Base-by-base conservation (phyloP, 2,888 invertebrate genomes). In the Conops quadrifasciatus region DNA sequence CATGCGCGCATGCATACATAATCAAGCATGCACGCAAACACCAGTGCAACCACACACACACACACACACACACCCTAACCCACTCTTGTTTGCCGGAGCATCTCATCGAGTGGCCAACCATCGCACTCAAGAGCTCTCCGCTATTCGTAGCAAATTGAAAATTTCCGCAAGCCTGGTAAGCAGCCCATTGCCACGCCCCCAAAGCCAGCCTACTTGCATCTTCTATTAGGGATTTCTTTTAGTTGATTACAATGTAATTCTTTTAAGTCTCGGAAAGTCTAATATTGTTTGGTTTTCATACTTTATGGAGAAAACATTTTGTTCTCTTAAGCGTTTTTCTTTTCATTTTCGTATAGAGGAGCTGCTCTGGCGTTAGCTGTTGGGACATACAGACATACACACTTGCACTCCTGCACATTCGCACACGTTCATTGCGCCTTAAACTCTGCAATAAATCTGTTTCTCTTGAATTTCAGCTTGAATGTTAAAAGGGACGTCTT, bases 241-340 rank as follows among this genome's bases (percentile, higher is more conserved):
- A 58, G 58, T 58, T 67, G 28, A 67, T 58, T 67, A 36, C 58
- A 58, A 43, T 67, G 67, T 56, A 58, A 67, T 56, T 45, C 58
- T 67, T 67, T 67, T 30, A 43, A 43, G 26, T 67, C 28, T 26
- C 28, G 19, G n/a, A 24, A 45, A 24, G n/a, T 63, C 63, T 26
- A 63, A 63, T 58, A 65, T 65, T 65, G 65, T 65, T 65, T 49
- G n/a, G 65, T 49, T 19, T 51, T 65, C 49, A 65, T 26, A 21
- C 24, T 58, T 13, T 13, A 21, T 24, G 58, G 16, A 21, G 28
- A n/a, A 43, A 43, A 15, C 9, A 1, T 19, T 28, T 43, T 62
- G 36, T 62, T 43, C 36, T 62, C 15, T 30, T 60, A 7, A 15
- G 51, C 1, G 7, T 9, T 56, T 21, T 56, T 21, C 53, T 21